Percentiles rank a stretch among this genome's conserved stretches.
Evolutionary conservation across 2,888 invertebrate species (phyloP).

Genomic region (Cylloceria caligata): DNA sequence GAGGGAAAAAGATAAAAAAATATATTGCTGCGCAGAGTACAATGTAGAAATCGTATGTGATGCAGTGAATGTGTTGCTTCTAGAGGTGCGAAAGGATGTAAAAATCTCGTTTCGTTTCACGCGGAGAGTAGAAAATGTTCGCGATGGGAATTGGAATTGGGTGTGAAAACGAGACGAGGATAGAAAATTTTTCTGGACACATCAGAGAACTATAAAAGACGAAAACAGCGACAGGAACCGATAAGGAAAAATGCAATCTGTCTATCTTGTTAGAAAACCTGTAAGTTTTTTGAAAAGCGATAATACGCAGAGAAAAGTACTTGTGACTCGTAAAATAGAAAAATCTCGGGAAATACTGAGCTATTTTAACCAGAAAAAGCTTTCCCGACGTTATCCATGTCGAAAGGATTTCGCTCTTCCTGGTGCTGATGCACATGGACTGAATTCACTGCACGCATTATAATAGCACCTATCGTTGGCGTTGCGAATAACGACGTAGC

Average conservation of each 20-base stretch:
- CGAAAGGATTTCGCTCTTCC: constrained; percentile 32
- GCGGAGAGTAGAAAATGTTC: constrained; percentile 15
- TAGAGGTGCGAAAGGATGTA: constrained; percentile 31
- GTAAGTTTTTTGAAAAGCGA: constrained; percentile 27
- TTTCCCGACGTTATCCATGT: constrained; percentile 28
- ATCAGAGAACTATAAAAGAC: constrained; percentile 2
- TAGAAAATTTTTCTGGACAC: constrained; percentile 26
- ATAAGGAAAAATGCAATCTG: background rate
- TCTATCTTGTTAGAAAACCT: background rate
- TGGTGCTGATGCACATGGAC: constrained; percentile 21
- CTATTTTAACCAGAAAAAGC: constrained; percentile 34
- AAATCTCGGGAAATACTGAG: constrained; percentile 16
- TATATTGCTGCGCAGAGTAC: constrained; percentile 17
- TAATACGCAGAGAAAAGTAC: constrained; percentile 16
- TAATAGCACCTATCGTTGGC: constrained; percentile 31
- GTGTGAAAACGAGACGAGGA: constrained; percentile 25
- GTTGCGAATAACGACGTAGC: constrained; percentile 24
- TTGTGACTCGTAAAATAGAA: constrained; percentile 16
- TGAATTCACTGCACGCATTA: constrained; percentile 38
- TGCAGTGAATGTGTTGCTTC: constrained; percentile 6
- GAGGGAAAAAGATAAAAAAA: constrained; percentile 39
- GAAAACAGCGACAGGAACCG: background rate
- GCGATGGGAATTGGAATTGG: constrained; percentile 49
- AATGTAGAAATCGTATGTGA: constrained; percentile 10
- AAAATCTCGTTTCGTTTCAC: constrained; percentile 55